Percentiles rank a stretch among this genome's conserved stretches.
These are phyloP conservation scores for Leistus spinibarbis DNA, from an alignment of 2,888 invertebrate species.

Conservation along the genomic window DNA sequence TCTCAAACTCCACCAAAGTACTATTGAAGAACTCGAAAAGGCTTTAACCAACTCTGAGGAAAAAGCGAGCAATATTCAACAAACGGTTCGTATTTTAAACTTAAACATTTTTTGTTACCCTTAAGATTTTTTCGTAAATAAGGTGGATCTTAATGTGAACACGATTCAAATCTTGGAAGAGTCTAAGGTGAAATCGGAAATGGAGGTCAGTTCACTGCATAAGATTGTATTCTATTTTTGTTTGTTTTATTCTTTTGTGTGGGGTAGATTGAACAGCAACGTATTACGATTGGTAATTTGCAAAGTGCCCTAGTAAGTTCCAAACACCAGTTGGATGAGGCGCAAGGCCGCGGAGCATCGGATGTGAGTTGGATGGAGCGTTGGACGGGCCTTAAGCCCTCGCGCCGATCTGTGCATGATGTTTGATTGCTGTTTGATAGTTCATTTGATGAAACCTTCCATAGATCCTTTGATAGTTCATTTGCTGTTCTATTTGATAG, in stretches of 20 bases:
- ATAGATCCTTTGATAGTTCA: background rate
- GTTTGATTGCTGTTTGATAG: slow-evolving; percentile 45
- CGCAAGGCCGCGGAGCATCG: slow-evolving; percentile 49
- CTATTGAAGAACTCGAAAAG: slow-evolving; percentile 49
- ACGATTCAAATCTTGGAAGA: slow-evolving; percentile 52
- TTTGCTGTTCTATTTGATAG: background rate
- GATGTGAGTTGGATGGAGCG: slow-evolving; percentile 56
- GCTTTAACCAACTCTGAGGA: slow-evolving; percentile 49
- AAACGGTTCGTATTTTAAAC: slow-evolving; percentile 55
- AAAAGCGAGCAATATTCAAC: slow-evolving; percentile 51
- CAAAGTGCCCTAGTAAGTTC: slow-evolving; percentile 53
- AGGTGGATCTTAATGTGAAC: slow-evolving; percentile 54
- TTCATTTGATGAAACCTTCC: too few species aligned
- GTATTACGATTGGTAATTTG: slow-evolving; percentile 51
- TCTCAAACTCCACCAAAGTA: slow-evolving; percentile 33
- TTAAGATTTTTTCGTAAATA: slow-evolving; percentile 10
- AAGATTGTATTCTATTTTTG: background rate
- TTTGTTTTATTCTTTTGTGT: too few species aligned
- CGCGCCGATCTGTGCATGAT: slow-evolving; percentile 53
- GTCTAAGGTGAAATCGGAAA: slow-evolving; percentile 50
- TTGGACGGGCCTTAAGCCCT: slow-evolving; percentile 50
- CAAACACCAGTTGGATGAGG: slow-evolving; percentile 53
- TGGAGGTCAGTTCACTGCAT: slow-evolving; percentile 49
- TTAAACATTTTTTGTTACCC: slow-evolving; percentile 8
- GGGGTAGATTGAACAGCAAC: slow-evolving; percentile 52